phyloP scores from a whole-genome alignment of 2,888 invertebrate genomes.

The Aleiodes alternator region DNA sequence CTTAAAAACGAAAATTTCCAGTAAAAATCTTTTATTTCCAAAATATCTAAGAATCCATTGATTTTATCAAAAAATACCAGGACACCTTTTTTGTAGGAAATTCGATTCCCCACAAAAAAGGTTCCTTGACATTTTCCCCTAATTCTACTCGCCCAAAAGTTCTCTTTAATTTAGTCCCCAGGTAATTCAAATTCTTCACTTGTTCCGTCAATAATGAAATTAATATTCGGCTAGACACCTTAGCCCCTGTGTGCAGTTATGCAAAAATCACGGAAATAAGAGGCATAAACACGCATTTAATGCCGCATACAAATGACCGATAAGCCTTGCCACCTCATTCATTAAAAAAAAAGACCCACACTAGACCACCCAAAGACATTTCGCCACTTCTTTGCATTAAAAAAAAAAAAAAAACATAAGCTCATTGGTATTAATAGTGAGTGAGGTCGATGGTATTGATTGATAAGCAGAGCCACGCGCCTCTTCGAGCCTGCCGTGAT shows the following conservation, averaged over 20 bases:
- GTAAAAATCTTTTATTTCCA: no score
- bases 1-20: no score
- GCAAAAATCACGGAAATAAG: constrained; percentile 14
- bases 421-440: constrained; percentile 64
- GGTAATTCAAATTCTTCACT: no score
- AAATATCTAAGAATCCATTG: no score
- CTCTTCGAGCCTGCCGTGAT: constrained; percentile 54
- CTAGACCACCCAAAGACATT: constrained; percentile 57
- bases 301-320: constrained; percentile 66
- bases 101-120: no score
- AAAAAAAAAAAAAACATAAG: constrained; percentile 36
- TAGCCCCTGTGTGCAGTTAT: not conserved
- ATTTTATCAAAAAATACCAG: no score
- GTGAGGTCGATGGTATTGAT: constrained; percentile 65
- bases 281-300: constrained; percentile 57
- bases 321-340: constrained; percentile 66
- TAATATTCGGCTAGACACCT: no score
- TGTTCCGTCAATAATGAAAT: no score
- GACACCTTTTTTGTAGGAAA: no score
- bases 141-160: no score
- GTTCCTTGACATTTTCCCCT: no score
- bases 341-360: constrained; percentile 47
- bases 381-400: constrained; percentile 37
- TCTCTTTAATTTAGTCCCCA: no score
- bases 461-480: constrained; percentile 72